Evolutionary conservation across 2,113 vertebrate genomes (phyloP).

Genomic region (Leucoraja erinaceus): DNA sequence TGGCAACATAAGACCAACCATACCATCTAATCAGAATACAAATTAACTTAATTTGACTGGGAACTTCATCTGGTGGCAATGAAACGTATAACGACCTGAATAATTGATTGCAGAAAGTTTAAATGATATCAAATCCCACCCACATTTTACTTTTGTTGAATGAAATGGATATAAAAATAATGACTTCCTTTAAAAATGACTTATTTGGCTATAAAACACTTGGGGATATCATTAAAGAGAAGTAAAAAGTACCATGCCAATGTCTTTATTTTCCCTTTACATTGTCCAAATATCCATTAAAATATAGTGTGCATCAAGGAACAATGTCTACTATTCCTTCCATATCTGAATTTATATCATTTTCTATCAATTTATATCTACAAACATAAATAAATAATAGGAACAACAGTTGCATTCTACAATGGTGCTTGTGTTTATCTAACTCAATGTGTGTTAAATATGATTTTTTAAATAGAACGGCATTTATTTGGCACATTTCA

Average conservation of each 20-base stretch:
- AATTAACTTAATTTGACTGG: background rate
- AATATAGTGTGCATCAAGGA: background rate
- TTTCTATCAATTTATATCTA: background rate
- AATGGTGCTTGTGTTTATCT: background rate
- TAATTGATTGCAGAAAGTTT: background rate
- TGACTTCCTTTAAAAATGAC: background rate
- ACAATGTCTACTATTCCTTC: background rate
- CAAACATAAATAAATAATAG: too few relatives aligned
- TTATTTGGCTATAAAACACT: background rate
- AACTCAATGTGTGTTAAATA: background rate
- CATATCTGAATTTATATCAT: background rate
- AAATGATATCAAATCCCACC: background rate
- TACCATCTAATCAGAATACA: background rate
- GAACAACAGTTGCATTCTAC: background rate
- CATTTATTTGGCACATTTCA: background rate
- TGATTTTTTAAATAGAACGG: background rate
- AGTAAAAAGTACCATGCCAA: background rate
- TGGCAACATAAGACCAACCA: background rate
- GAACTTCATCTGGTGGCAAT: background rate
- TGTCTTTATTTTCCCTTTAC: background rate
- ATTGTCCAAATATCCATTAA: background rate
- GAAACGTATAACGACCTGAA: background rate
- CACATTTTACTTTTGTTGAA: background rate
- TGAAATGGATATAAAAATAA: too few relatives aligned
- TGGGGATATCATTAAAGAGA: background rate